Evolutionary conservation across 2,888 invertebrate genomes (phyloP), one percentile per base, ranked within the genome.

Genomic region (Platynereis dumerilii): DNA sequence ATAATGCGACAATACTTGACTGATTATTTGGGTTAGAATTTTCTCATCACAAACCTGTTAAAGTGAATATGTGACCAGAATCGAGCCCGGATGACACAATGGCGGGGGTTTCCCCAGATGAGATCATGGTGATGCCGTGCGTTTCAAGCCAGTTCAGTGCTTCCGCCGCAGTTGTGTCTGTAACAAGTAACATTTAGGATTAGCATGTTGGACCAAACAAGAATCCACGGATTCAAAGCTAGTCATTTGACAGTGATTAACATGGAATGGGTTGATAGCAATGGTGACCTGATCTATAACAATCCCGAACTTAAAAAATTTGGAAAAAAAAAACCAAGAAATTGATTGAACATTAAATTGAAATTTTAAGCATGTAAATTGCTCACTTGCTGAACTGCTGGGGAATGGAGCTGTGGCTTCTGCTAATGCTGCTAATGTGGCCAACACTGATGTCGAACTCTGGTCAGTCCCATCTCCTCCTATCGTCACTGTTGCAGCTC

Each of bases 51-150:
- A 56, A 59, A 84, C 84, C 84, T 74, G 86, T 94, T 57, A 94
- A 87, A 70, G 93, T 90, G 62, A 94, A 89, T 68, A 92, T 92
- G 78, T 93, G 90, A 0, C 94, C 94, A 83, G 90, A 91, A 85
- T 92, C 91, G 81, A 95, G 88, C 39, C 93, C 93, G 67, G 89
- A 90, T 72, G 91, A 90, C 65, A 93, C 89, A 69, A 91, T 87
- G 67, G 86, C 91, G 84, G 86, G 88, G 73, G 90, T 89, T 81
- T 93, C 93, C 22, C 75, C 69, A 26, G 89, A 87, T 59, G 92
- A 91, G 80, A 94, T 88, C 90, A 94, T 91, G 55, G 92, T 91
- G 77, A 94, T 93, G 69, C 93, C 94, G 85, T 94, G 93, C 74
- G 90, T 88, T 81, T 93, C 91, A 67, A 94, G 87, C 84, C 94